These are phyloP conservation scores for Itoplectis maculator DNA, from an alignment of 2,888 invertebrate genomes.

Conservation along the genomic window DNA sequence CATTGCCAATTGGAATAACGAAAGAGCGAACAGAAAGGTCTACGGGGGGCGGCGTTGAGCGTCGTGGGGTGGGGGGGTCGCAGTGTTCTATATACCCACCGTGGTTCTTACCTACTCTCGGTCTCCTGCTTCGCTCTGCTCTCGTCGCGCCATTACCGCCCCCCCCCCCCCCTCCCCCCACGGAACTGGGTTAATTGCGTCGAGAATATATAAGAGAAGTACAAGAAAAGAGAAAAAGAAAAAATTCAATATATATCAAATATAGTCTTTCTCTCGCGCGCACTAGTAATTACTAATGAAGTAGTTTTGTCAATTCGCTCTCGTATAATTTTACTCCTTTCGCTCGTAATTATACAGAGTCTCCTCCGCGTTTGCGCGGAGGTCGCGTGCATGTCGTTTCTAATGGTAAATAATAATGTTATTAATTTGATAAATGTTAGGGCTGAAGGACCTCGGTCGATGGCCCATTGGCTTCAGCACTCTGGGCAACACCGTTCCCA, in stretches of 20 bases:
- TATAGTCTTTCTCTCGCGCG: conserved; percentile 38
- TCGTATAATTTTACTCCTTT: conserved; percentile 36
- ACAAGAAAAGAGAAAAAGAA: conserved; percentile 37
- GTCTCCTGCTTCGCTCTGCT: conserved; percentile 33
- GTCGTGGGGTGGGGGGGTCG: no score
- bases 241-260: conserved; percentile 39
- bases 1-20: conserved; percentile 66
- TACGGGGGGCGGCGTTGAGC: not conserved
- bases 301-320: conserved; percentile 44
- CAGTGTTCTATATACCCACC: conserved; percentile 28
- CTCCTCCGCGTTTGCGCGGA: no score
- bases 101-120: conserved; percentile 39
- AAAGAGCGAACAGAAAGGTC: conserved; percentile 54
- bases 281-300: conserved; percentile 53
- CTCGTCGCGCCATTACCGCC: conserved; percentile 58
- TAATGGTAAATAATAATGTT: no score
- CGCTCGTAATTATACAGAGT: conserved; percentile 4
- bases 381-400: no score
- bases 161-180: no score
- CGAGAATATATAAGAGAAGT: conserved; percentile 52
- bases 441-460: no score
- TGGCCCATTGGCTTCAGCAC: no score
- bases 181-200: conserved; percentile 70
- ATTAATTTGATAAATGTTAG: no score
- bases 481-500: no score